Conservation (phyloP, 2,113 vertebrate genomes). For the Dicerorhinus sumatrensis region DNA sequence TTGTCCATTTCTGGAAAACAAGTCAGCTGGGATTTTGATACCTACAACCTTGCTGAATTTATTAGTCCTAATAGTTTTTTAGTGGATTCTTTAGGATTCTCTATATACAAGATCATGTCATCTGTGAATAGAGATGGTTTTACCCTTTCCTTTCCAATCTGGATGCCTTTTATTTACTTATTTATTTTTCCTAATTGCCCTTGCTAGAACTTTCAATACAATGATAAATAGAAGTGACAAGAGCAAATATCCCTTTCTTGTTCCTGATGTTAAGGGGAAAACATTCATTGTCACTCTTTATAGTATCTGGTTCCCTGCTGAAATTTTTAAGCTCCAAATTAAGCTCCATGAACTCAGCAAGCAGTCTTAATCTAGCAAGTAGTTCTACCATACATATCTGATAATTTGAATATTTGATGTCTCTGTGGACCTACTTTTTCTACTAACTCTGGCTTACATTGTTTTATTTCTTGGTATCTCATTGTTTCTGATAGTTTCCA, state of each 20-base stretch:
- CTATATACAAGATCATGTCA: neutral
- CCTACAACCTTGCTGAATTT: neutral
- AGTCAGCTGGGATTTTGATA: neutral
- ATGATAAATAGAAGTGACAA: neutral
- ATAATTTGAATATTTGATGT: neutral
- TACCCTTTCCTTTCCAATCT: neutral
- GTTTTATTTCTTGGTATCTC: neutral
- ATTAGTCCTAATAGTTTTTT: neutral
- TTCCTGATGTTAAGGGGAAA: neutral
- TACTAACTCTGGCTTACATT: neutral
- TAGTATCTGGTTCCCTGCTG: neutral
- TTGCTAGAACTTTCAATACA: neutral
- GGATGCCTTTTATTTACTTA: neutral
- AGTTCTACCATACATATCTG: neutral
- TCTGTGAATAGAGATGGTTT: neutral
- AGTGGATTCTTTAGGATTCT: neutral
- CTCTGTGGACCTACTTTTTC: neutral
- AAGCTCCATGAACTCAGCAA: neutral
- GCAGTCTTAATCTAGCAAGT: neutral
- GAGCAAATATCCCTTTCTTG: neutral
- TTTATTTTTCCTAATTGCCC: neutral
- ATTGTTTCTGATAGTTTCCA: neutral
- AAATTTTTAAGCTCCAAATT: conserved; percentile 29
- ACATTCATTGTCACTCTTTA: neutral
- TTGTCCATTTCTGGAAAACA: neutral